Base-by-base conservation (phyloP, 2,797 vertebrate species). In the Parauchenoglanis punctatus region DNA sequence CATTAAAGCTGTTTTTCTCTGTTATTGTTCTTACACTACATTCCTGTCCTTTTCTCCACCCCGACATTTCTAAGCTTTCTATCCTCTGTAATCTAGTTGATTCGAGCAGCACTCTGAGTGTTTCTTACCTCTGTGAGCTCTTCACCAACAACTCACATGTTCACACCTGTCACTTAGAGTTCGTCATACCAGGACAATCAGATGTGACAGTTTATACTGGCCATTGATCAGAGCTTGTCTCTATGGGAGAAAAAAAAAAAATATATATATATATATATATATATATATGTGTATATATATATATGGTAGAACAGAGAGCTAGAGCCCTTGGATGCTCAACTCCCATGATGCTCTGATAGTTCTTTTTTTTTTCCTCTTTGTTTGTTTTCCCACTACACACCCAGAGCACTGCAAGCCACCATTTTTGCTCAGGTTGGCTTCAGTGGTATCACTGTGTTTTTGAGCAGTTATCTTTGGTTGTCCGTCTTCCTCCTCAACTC, bases 391-490 rank as follows among this genome's bases (percentile, higher is more conserved):
- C 70, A 35, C 35, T 40, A 23, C 49, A 78, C 31, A 72, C 46
- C 40, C 25, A 88, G 35, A 72, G 76, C 8, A 67, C 75, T 63
- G 20, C 63, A 31, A 70, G 40, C 10, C 80, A 76, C 59, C 2
- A 10, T 77, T 76, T 83, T 44, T 54, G 23, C 46, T 77, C 35
- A 49, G 15, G 20, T 40, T 87, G 61, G 72, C 20, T 78, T 58
- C 54, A 58, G 81, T 78, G 17, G 59, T 58, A 63, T 40, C 80
- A 25, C 59, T 68, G 70, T 77, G 67, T 83, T 28, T 70, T 46
- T 52, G 58, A 77, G 81, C 72, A 77, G 61, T 67, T 83, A 67
- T 70, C 81, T 83, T 83, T 83, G 81, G 81, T 83, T 83, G 63
- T 83, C 44, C 46, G 28, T 67, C 52, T 81, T 87, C 56, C 61